Percentiles rank a stretch among this genome's conserved stretches.
phyloP scores from a whole-genome alignment of 2,888 invertebrate genomes.

The Aelia acuminata region DNA sequence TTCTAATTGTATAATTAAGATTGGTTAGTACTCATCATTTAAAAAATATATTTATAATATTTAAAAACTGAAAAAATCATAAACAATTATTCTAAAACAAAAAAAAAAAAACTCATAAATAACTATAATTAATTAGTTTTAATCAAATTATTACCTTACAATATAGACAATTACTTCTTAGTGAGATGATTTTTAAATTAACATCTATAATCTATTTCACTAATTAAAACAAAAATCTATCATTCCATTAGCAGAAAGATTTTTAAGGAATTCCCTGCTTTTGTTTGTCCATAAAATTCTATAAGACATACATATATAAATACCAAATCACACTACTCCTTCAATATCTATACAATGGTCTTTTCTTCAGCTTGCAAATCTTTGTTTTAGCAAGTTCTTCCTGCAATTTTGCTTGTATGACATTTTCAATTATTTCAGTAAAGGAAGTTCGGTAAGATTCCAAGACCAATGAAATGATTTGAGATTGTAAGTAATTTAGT shows the following conservation, averaged over 20 bases:
- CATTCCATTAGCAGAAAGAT: neutral
- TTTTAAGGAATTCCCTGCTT: neutral
- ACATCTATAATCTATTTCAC: neutral
- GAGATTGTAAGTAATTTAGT: slow-evolving; percentile 57
- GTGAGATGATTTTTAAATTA: neutral
- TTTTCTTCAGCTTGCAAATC: slow-evolving; percentile 50
- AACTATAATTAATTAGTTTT: neutral
- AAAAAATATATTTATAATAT: neutral
- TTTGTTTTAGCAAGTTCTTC: slow-evolving; percentile 60
- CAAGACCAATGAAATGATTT: slow-evolving; percentile 60
- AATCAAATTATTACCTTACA: neutral
- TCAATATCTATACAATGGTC: neutral
- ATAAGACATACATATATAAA: neutral
- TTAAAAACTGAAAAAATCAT: neutral
- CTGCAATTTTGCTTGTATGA: slow-evolving; percentile 57
- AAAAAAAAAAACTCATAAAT: neutral
- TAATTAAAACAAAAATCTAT: neutral
- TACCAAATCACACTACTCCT: neutral
- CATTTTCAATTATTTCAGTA: slow-evolving; percentile 57
- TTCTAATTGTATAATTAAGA: neutral
- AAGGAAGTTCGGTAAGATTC: slow-evolving; percentile 61
- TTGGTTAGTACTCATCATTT: neutral
- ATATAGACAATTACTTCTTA: neutral
- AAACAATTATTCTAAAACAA: neutral
- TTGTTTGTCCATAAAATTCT: neutral